Percentiles rank a stretch among this genome's conserved stretches.
These are phyloP conservation scores for Oryzaephilus surinamensis DNA, from an alignment of 1,140 invertebrate species.

Conservation along the genomic window DNA sequence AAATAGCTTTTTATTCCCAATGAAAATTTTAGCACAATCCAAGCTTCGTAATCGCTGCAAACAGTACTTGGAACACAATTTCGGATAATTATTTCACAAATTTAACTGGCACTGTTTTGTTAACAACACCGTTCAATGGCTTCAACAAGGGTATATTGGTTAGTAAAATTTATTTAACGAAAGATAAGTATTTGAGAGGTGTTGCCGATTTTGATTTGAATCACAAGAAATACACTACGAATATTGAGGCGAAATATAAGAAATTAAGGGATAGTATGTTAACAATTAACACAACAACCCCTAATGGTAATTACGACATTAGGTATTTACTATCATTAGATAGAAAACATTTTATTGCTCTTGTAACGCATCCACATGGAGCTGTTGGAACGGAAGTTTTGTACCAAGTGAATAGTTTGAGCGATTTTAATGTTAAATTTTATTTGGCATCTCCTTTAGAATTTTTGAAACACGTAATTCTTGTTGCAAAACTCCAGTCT, in stretches of 20 bases:
- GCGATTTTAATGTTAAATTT: slow-evolving; percentile 60
- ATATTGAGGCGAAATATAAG: slow-evolving; percentile 46
- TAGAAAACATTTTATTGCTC: slow-evolving; percentile 57
- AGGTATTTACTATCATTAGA: slow-evolving; percentile 56
- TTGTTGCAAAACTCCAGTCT: slow-evolving; percentile 49
- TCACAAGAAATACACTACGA: slow-evolving; percentile 50
- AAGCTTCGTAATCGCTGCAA: slow-evolving; percentile 42
- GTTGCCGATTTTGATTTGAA: slow-evolving; percentile 57
- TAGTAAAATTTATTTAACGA: slow-evolving; percentile 49
- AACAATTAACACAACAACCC: slow-evolving; percentile 59
- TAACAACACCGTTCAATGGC: slow-evolving; percentile 48
- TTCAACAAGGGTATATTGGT: slow-evolving; percentile 53
- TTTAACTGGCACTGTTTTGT: slow-evolving; percentile 43
- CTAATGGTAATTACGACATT: slow-evolving; percentile 57
- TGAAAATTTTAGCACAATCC: slow-evolving; percentile 39
- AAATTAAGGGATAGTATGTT: slow-evolving; percentile 55
- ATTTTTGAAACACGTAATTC: slow-evolving; percentile 48
- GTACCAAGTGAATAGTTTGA: slow-evolving; percentile 43
- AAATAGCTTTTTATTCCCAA: neutral
- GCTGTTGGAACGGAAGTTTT: slow-evolving; percentile 57
- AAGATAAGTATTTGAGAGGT: slow-evolving; percentile 48
- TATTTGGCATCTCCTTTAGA: slow-evolving; percentile 61
- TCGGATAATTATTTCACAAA: slow-evolving; percentile 37
- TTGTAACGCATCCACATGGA: slow-evolving; percentile 51
- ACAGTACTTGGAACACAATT: slow-evolving; percentile 45